A percentile compares a stretch with the other conserved stretches of the same genome.
These are phyloP conservation scores for Alauda arvensis DNA, from an alignment of 2,797 vertebrate species.

Conservation along the genomic window DNA sequence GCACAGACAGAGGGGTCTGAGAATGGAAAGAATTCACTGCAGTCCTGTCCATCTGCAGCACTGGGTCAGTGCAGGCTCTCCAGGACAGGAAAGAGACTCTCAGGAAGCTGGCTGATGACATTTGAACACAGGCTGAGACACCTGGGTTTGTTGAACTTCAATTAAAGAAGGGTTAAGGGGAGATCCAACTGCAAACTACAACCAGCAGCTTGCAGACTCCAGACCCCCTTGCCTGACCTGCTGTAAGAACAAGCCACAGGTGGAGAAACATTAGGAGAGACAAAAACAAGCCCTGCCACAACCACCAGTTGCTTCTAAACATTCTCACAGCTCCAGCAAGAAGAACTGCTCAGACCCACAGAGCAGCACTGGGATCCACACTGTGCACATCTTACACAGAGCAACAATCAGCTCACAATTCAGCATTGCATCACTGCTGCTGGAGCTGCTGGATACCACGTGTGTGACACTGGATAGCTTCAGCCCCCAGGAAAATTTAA, in stretches of 20 bases:
- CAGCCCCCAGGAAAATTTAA: not conserved
- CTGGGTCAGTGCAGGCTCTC: not conserved
- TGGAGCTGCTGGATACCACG: not conserved
- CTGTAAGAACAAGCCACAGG: not conserved
- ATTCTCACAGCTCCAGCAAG: not conserved
- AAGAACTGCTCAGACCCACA: not conserved
- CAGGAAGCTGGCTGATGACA: not conserved
- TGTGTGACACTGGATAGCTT: not conserved
- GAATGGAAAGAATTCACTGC: not conserved
- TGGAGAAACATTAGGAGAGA: accelerated
- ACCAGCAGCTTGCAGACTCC: not conserved
- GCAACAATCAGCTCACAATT: not conserved
- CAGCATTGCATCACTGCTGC: not conserved
- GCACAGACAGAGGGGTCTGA: not conserved
- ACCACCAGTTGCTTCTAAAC: not conserved
- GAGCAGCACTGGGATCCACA: accelerated
- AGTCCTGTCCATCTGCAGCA: not conserved
- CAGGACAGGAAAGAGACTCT: not conserved
- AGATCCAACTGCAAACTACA: not conserved
- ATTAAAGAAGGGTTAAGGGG: not conserved
- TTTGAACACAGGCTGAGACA: not conserved
- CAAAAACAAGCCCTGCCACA: not conserved
- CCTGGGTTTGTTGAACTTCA: not conserved
- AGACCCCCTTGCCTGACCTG: not conserved
- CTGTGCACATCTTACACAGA: not conserved